Conservation (phyloP, 2,113 vertebrate genomes). For the Equus przewalskii region DNA sequence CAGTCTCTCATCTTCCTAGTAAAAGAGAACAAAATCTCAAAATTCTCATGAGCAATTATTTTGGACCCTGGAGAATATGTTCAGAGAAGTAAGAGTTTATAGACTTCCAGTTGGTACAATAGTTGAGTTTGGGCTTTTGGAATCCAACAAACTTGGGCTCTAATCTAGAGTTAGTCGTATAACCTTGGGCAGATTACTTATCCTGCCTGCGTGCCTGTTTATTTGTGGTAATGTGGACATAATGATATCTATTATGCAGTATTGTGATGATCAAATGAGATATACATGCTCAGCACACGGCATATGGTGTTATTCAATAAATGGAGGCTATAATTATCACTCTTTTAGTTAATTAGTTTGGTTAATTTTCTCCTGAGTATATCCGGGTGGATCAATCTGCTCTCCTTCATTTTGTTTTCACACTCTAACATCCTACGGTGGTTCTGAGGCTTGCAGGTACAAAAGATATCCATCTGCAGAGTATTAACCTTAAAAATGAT, state of each 20-base stretch:
- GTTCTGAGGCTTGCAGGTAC: neutral
- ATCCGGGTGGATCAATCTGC: neutral
- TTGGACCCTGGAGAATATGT: neutral
- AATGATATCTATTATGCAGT: neutral
- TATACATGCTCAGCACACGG: neutral
- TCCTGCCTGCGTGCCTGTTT: neutral
- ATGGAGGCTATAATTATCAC: constrained; percentile 6
- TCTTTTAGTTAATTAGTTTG: constrained; percentile 5
- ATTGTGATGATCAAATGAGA: constrained; percentile 44
- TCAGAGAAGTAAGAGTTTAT: neutral
- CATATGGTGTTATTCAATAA: constrained; percentile 34
- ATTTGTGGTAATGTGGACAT: neutral
- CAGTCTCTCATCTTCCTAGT: neutral
- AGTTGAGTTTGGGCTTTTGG: constrained; percentile 16
- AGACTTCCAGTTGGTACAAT: neutral
- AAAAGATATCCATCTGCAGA: neutral
- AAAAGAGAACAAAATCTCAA: neutral
- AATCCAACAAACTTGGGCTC: neutral
- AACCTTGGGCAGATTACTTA: constrained; percentile 24
- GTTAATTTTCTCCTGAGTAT: constrained; percentile 52
- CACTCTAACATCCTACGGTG: neutral
- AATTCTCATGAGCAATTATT: constrained; percentile 11
- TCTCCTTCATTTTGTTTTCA: constrained; percentile 43
- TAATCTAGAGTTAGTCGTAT: neutral
- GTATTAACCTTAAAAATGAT: constrained; percentile 43